Base-by-base conservation (phyloP, 1,140 invertebrate species). In the Drosophila leontia region DNA sequence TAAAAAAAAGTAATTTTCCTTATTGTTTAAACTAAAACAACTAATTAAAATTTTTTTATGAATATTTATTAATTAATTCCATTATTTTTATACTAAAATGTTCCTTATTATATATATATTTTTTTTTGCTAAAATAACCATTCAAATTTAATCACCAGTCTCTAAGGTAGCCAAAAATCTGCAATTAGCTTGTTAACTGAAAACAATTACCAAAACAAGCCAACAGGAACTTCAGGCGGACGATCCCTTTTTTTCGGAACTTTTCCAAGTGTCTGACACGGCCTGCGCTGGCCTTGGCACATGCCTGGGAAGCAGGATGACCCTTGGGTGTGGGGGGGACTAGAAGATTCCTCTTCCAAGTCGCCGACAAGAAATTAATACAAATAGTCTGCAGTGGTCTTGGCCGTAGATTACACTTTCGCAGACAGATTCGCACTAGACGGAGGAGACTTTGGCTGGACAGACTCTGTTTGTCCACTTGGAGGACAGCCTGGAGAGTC, bases 391-490 rank as follows among this genome's bases (percentile, higher is more conserved):
- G 82, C 78, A 75, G 58, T 79, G 75, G 82, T 86, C 76, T 80
- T 57, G 68, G 65, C 81, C 80, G 83, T 88, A 88, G 84, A 88
- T 88, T 90, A 88, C 78, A 88, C 84, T 88, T 84, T 88, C 67
- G 60, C 75, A 68, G 83, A 86, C 83, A 87, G 76, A 72, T 80
- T 87, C 61, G 78, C 78, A 77, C 82, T 85, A 70, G 78, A 39
- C 29, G 57, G 12, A 0, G 19, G 6, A 13, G 15, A 17, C 42
- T 19, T n/a, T 2, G 15, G 39, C 26, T 5, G 26, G 26, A 53
- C 34, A 23, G 34, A 37, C 17, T 23, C 17, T 7, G 37, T 32
- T 32, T 34, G 55, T 32, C 51, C 51, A 39, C 19, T 37, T 39
- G 51, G 51, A 48, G 47, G 47, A 48, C 47, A 29, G 47, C 35